Evolutionary conservation across 2,113 vertebrate genomes (phyloP).

Genomic region (Micronycteris hirsuta): DNA sequence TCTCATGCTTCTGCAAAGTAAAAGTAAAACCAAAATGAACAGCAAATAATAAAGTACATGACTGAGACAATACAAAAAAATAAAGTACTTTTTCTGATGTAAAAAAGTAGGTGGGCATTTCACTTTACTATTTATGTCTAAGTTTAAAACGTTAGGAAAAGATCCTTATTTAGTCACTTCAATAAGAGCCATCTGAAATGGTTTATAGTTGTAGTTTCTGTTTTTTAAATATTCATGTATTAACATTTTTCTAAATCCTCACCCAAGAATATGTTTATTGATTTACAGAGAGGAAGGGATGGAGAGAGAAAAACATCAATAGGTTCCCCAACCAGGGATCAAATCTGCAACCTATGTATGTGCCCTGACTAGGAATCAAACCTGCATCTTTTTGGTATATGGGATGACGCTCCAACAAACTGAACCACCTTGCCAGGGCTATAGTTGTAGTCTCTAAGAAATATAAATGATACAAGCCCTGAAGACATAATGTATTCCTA

Average conservation of each 20-base stretch:
- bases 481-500: neutral
- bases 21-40: slow-evolving; percentile 12
- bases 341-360: too few relatives aligned
- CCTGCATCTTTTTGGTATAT: too few relatives aligned
- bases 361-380: too few relatives aligned
- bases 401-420: too few relatives aligned
- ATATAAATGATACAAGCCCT: neutral
- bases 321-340: too few relatives aligned
- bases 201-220: neutral
- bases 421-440: neutral
- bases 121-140: neutral
- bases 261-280: too few relatives aligned
- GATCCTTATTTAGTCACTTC: neutral
- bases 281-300: too few relatives aligned
- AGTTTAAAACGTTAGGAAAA: slow-evolving; percentile 29
- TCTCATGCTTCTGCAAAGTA: neutral
- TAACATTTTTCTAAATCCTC: too few relatives aligned
- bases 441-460: neutral
- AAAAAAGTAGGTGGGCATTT: slow-evolving; percentile 9
- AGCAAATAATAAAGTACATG: neutral
- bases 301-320: too few relatives aligned
- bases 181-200: neutral
- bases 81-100: neutral
- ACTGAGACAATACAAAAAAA: neutral
- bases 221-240: too few relatives aligned